Evolutionary conservation across 2,113 vertebrate genomes (phyloP).

Genomic region (Perccottus glenii): DNA sequence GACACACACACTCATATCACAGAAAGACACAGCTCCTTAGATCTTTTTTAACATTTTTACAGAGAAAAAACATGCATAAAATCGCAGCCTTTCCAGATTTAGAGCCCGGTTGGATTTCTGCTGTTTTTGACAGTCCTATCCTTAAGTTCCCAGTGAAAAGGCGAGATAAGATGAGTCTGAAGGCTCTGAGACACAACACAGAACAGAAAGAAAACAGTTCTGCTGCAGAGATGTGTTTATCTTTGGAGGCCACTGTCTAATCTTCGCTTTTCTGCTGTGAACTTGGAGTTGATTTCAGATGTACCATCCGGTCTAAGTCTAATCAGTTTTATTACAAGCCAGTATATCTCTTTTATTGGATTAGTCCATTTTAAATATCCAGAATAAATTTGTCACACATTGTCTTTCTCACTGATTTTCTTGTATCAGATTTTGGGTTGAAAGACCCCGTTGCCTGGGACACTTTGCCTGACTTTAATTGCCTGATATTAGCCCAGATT

Average conservation of each 20-base stretch:
- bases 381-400: background rate
- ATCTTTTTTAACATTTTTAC: background rate
- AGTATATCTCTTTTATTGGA: too few relatives aligned
- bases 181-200: slow-evolving; percentile 2
- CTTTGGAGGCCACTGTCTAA: background rate
- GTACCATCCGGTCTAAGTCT: background rate
- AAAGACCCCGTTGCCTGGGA: background rate
- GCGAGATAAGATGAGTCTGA: slow-evolving; percentile 15
- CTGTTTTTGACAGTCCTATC: slow-evolving; percentile 4
- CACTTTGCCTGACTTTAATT: slow-evolving; percentile 11
- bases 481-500: slow-evolving; percentile 50
- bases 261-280: background rate
- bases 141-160: slow-evolving; percentile 12
- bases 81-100: background rate
- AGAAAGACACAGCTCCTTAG: background rate
- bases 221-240: background rate
- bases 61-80: slow-evolving; percentile 5
- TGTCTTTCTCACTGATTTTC: background rate
- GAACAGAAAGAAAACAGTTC: background rate
- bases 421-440: background rate
- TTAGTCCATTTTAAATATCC: background rate
- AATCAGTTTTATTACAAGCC: background rate
- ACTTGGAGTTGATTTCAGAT: background rate
- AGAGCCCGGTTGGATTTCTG: background rate
- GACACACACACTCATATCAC: slow-evolving; percentile 4